phyloP scores from a whole-genome alignment of 2,797 vertebrate species.

The Erpetoichthys calabaricus region DNA sequence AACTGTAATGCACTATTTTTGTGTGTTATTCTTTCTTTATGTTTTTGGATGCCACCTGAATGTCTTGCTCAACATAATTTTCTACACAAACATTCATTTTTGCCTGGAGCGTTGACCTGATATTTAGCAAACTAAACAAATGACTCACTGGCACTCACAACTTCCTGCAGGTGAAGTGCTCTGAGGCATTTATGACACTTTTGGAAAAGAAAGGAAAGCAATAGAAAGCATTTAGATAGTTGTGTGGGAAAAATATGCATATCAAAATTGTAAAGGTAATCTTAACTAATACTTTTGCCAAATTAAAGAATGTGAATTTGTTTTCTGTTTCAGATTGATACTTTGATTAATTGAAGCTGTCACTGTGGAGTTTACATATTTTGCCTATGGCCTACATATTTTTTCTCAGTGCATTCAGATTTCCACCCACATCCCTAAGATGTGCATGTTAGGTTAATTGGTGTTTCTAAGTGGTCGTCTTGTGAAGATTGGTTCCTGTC shows the following conservation, averaged over 20 bases:
- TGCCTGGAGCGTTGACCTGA: constrained; percentile 22
- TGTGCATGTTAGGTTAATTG: too few relatives aligned
- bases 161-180: constrained; percentile 46
- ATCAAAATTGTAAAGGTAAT: too few relatives aligned
- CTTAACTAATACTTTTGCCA: too few relatives aligned
- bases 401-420: too few relatives aligned
- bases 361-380: too few relatives aligned
- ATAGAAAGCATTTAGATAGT: not conserved
- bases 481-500: too few relatives aligned
- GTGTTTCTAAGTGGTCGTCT: too few relatives aligned
- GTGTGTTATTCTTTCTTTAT: not conserved
- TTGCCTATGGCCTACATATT: too few relatives aligned
- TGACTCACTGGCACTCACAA: constrained; percentile 28
- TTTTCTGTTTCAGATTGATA: too few relatives aligned
- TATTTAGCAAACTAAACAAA: constrained; percentile 26
- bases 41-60: not conserved
- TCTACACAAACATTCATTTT: constrained; percentile 19
- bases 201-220: not conserved
- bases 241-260: not conserved
- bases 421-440: too few relatives aligned
- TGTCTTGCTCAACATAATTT: constrained; percentile 21
- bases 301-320: too few relatives aligned
- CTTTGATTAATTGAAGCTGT: too few relatives aligned
- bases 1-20: not conserved
- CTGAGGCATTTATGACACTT: constrained; percentile 25